Evolutionary conservation across 2,888 invertebrate genomes (phyloP), one percentile per base, ranked within the genome.

Genomic region (Harpalus rufipes): DNA sequence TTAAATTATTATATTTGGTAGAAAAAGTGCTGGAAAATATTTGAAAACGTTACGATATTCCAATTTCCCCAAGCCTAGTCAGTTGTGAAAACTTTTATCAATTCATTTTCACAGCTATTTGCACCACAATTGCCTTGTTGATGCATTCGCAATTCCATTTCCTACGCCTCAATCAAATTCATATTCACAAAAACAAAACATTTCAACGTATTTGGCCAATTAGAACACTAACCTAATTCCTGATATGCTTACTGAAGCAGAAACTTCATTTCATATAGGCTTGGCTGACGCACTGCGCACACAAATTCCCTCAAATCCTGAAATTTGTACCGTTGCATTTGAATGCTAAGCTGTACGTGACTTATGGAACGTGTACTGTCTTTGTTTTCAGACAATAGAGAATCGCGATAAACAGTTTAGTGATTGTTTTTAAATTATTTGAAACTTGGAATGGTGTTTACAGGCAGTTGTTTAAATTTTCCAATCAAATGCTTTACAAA

Each of bases 331-430:
- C 12, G 44, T 51, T 51, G 44, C 44, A 51, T 51, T 51, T 51
- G 10, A 51, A 51, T 51, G 6, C 44, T 51, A 7, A 51, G 65
- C 65, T 32, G 10, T 65, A 79, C 79, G 78, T 78, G 78, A 79
- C 79, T 32, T 59, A 58, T 18, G 16, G 12, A 78, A 78, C 78
- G 78, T 78, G 51, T 39, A 3, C 12, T 41, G 14, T 16, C 59
- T 74, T 74, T 74, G 18, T 41, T 44, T 21, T 18, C 18, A 78
- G 14, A 7, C 59, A 59, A 16, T 14, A 2, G 56, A 56, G 56
- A 59, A 14, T 16, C n/a, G 6, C 16, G 16, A 16, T 59, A 59
- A 59, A 59, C 59, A 59, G n/a, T 10, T 3, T 10, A 56, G n/a
- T 56, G 32, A 32, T 32, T 32, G 32, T 32, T 32, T 32, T 32